phyloP scores from a whole-genome alignment of 2,888 invertebrate genomes.

The Philhelius pedissequus region DNA sequence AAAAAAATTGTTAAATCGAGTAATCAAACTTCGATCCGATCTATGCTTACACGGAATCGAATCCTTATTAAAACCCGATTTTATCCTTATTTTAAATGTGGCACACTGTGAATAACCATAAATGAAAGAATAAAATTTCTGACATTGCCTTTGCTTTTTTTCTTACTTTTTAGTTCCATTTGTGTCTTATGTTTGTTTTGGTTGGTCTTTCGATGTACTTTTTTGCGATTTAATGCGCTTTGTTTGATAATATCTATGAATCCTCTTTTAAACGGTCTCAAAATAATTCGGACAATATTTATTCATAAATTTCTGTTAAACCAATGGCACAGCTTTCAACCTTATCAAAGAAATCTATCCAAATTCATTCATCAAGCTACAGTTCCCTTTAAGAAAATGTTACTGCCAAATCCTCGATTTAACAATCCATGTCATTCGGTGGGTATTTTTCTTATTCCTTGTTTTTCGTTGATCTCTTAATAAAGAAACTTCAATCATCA shows the following conservation, averaged over 20 bases:
- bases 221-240: not conserved
- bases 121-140: no score
- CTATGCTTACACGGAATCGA: no score
- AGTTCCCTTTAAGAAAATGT: not conserved
- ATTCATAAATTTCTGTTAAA: not conserved
- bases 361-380: not conserved
- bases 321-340: not conserved
- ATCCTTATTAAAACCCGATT: no score
- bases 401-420: not conserved
- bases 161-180: no score
- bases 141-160: no score
- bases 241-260: conserved; percentile 3
- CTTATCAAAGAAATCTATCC: not conserved
- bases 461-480: not conserved
- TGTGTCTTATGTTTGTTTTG: not conserved
- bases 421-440: not conserved
- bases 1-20: no score
- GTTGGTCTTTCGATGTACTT: not conserved
- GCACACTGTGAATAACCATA: no score
- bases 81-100: no score
- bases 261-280: not conserved
- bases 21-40: no score
- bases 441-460: not conserved
- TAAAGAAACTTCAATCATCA: not conserved
- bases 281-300: not conserved